These are phyloP conservation scores for Rhagophthalmus giganteus DNA, from an alignment of 2,888 invertebrate species.

Conservation along the genomic window DNA sequence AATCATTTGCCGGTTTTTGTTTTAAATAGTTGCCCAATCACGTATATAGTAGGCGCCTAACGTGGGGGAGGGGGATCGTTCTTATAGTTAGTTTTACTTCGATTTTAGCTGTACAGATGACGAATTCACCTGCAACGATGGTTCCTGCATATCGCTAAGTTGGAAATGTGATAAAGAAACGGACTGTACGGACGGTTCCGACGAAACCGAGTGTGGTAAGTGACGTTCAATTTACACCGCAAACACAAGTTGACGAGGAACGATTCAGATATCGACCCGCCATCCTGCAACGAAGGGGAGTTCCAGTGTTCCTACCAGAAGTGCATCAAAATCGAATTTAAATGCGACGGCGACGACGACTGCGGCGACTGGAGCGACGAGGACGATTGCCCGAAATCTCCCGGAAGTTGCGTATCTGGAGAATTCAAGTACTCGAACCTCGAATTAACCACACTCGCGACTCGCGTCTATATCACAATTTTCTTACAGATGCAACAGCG, in stretches of 20 bases:
- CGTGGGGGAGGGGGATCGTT: no score
- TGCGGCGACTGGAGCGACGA: constrained; percentile 89
- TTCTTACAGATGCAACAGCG: constrained; percentile 66
- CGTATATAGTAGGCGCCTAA: no score
- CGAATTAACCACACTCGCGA: no score
- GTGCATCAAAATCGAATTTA: constrained; percentile 74
- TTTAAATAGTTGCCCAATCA: no score
- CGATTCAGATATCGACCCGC: constrained; percentile 56
- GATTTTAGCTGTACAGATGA: constrained; percentile 67
- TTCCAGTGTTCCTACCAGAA: constrained; percentile 71
- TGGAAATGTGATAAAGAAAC: constrained; percentile 77
- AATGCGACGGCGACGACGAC: constrained; percentile 84
- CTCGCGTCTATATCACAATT: no score
- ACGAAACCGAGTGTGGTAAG: constrained; percentile 72
- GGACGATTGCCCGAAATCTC: constrained; percentile 70
- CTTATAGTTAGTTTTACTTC: no score
- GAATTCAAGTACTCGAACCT: constrained; percentile 78
- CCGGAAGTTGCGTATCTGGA: constrained; percentile 67
- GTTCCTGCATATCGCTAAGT: constrained; percentile 71
- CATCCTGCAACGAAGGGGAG: constrained; percentile 72
- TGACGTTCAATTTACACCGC: constrained; percentile 28
- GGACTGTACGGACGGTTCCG: constrained; percentile 76
- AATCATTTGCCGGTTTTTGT: no score
- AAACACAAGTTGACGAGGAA: no score
- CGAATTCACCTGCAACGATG: constrained; percentile 74